Conservation (phyloP, 2,113 vertebrate species). For the Odobenus rosmarus region DNA sequence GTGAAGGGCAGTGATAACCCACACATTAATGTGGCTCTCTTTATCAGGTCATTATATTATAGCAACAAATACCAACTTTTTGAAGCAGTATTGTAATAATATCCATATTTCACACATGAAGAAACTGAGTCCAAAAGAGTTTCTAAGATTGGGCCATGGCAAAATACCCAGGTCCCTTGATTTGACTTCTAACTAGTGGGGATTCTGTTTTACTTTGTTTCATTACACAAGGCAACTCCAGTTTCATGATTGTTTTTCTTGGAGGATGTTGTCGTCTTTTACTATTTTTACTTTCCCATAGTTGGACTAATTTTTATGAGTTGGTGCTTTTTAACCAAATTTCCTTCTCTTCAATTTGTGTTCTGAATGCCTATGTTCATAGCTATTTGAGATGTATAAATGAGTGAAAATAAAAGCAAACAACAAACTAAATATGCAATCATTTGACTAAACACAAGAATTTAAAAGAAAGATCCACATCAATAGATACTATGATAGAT, state of each 20-base stretch:
- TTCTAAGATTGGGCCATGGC: not conserved
- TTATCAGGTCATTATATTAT: not conserved
- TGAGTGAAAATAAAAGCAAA: not conserved
- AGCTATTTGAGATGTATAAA: not conserved
- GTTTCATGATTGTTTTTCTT: not conserved
- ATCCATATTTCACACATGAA: not conserved
- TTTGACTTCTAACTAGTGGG: not conserved
- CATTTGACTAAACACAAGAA: not conserved
- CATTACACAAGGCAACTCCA: not conserved
- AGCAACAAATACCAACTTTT: not conserved
- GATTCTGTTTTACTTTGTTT: not conserved
- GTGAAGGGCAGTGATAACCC: not conserved
- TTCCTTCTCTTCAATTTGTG: not conserved
- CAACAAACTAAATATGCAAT: not conserved
- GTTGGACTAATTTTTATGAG: not conserved
- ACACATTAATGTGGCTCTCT: fast-evolving
- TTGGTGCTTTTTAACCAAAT: not conserved
- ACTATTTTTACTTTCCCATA: not conserved
- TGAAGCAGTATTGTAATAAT: not conserved
- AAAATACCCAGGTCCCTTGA: not conserved
- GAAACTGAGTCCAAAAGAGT: not conserved
- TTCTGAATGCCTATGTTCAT: not conserved
- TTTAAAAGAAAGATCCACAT: not conserved
- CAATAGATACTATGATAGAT: not conserved
- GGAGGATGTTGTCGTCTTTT: not conserved